Percentiles rank a stretch among this genome's conserved stretches.
phyloP scores from a whole-genome alignment of 2,113 vertebrate genomes.

The Ciconia stormi region DNA sequence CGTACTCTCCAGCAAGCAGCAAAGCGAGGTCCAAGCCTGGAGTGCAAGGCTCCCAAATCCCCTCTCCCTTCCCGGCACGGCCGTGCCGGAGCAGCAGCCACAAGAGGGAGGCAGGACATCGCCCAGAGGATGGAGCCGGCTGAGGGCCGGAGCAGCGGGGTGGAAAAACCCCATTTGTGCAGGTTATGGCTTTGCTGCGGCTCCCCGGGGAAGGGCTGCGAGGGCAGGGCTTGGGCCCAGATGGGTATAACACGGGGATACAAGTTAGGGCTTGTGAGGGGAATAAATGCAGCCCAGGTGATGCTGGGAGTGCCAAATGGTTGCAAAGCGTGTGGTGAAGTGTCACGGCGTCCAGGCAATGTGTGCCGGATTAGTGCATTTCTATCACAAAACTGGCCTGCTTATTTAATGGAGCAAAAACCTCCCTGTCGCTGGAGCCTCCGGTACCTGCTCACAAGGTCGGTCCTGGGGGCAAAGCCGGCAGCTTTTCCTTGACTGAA shows the following conservation, averaged over 20 bases:
- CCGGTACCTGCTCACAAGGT: neutral
- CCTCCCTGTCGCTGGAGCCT: neutral
- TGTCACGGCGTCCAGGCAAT: neutral
- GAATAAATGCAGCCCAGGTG: neutral
- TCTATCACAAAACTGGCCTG: neutral
- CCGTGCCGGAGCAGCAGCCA: neutral
- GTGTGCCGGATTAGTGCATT: neutral
- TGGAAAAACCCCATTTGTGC: fast-evolving
- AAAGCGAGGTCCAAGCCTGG: neutral
- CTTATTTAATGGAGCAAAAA: neutral
- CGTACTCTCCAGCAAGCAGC: fast-evolving
- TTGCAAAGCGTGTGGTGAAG: neutral
- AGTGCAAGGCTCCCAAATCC: neutral
- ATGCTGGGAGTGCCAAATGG: neutral
- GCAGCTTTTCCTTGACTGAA: neutral
- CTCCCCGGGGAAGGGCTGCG: neutral
- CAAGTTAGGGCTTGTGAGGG: neutral
- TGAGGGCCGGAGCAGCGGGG: neutral
- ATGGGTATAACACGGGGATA: neutral
- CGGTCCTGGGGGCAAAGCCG: fast-evolving
- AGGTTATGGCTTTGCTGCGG: neutral
- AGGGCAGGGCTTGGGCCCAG: neutral
- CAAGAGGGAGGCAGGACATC: neutral
- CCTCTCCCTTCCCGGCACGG: fast-evolving
- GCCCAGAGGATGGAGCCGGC: neutral